Percentiles rank a stretch among this genome's conserved stretches.
Evolutionary conservation across 2,888 invertebrate genomes (phyloP).

Genomic region (Orgyia antiqua): DNA sequence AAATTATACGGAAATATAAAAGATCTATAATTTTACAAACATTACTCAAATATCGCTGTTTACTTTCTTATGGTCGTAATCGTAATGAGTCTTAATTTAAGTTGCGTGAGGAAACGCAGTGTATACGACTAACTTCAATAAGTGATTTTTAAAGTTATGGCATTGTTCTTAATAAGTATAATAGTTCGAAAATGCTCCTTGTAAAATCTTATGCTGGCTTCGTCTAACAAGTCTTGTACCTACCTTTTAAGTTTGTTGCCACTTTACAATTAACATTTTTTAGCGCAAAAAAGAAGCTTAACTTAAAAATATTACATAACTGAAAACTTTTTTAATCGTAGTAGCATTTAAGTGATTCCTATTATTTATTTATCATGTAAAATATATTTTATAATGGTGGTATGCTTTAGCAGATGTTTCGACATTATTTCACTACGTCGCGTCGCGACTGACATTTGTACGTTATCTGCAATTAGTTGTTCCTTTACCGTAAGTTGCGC

Average conservation of each 20-base stretch:
- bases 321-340: too few species aligned
- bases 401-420: conserved; percentile 5
- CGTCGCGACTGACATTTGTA: conserved; percentile 13
- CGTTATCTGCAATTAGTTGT: conserved; percentile 17
- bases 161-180: too few species aligned
- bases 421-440: conserved; percentile 9
- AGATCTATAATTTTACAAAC: neutral
- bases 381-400: too few species aligned
- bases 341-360: too few species aligned
- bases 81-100: conserved; percentile 4
- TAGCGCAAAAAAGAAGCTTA: too few species aligned
- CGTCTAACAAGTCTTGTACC: too few species aligned
- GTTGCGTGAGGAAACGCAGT: conserved; percentile 19
- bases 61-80: conserved; percentile 8
- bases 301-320: too few species aligned
- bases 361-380: too few species aligned
- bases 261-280: too few species aligned
- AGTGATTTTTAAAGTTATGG: conserved; percentile 5
- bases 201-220: too few species aligned
- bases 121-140: conserved; percentile 17
- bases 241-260: too few species aligned
- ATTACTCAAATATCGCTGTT: conserved; percentile 4
- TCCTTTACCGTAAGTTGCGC: conserved; percentile 15
- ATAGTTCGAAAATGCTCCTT: too few species aligned
- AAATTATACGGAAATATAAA: neutral